These are phyloP conservation scores for Camponotus fellah DNA, from an alignment of 2,888 invertebrate species.

Conservation along the genomic window DNA sequence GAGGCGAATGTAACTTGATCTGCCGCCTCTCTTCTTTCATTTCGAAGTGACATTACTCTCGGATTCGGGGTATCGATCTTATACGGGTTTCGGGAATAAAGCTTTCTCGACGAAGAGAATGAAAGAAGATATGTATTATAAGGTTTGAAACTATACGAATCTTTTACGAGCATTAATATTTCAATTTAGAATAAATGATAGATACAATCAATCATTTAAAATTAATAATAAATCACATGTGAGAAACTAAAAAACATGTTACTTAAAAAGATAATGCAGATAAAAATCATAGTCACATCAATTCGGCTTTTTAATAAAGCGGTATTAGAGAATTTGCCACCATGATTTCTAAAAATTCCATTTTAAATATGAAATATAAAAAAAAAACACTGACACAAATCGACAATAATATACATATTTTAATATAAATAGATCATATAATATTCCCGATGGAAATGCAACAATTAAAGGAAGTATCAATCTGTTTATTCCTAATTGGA, in stretches of 20 bases:
- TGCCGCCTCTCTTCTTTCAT: neutral
- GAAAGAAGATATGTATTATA: neutral
- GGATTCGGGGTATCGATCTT: slow-evolving; percentile 4
- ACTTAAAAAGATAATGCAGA: neutral
- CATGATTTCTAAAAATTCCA: neutral
- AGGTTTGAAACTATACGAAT: neutral
- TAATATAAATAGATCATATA: neutral
- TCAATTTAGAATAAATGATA: neutral
- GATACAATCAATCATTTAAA: neutral
- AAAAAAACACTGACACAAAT: neutral
- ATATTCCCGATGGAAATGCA: neutral
- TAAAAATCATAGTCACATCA: neutral
- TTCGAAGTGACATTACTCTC: neutral
- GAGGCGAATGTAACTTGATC: neutral
- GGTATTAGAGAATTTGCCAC: neutral
- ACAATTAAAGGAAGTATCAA: neutral
- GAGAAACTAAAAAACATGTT: neutral
- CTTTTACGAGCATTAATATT: neutral
- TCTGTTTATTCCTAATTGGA: neutral
- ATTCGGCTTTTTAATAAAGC: slow-evolving; percentile 2
- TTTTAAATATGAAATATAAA: neutral
- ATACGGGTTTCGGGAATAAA: neutral
- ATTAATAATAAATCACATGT: neutral
- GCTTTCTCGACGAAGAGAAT: neutral
- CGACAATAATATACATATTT: neutral